Evolutionary conservation across 2,797 vertebrate genomes (phyloP), one percentile per base, ranked within the genome.

Genomic region (Gouania willdenowi): DNA sequence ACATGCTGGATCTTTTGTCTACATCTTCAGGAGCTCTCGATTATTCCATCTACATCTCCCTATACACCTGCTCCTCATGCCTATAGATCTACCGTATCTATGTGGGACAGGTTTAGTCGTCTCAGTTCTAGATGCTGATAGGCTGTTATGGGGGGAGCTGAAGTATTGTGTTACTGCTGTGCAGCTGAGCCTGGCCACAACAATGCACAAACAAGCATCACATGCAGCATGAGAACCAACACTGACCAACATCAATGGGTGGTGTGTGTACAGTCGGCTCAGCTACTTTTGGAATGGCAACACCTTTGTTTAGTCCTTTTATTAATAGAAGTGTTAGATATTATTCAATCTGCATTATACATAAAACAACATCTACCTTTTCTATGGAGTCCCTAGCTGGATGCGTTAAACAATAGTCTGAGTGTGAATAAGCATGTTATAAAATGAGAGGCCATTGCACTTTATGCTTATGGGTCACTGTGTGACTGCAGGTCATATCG

Each of bases 111-210:
- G 62, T 51, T 77, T 77, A 86, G 75, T 79, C 58, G 51, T 27
- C 53, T 10, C 0, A 43, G 57, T 87, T 88, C 85, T 81, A 81
- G 83, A 82, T 77, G 59, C 35, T 43, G 69, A 75, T 71, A 67
- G 73, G 49, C 77, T 38, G 71, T 83, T 82, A 77, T 84, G 41
- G 66, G 60, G 25, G 5, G 37, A n/a, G 30, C 32, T 28, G 53
- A n/a, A 41, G 76, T 74, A 83, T 82, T 77, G 71, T 81, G 77
- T 83, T 81, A 62, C 77, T 2, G 22, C 67, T 22, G 67, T 43
- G 60, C 63, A 25, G 41, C 63, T 46, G 60, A 67, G 67, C 45
- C 43, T 5, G 6, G 43, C 41, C 43, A 17, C 2, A 56, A 81
- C 72, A 85, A 81, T 66, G 44, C 56, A 33, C 47, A 20, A 51